Base-by-base conservation (phyloP, 1,140 invertebrate genomes). In the Choristoneura fumiferana region DNA sequence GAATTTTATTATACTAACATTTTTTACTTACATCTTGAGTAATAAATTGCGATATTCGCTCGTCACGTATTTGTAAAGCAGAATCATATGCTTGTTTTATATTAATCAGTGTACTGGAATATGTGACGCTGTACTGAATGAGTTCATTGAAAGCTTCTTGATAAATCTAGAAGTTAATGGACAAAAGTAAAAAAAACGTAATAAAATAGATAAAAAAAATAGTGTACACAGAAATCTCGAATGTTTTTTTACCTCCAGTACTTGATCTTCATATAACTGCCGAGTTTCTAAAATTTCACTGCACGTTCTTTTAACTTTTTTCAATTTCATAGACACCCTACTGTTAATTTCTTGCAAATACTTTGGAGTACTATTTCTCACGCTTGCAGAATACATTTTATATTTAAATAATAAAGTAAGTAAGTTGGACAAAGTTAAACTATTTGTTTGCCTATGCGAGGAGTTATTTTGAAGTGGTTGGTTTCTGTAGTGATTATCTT, bases 31-130 rank as follows among this genome's bases (percentile, higher is more conserved):
- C 84, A 69, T 86, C 81, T 68, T 86, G 83, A 17, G 65, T 72
- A 33, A 82, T 76, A 54, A 78, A 84, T 67, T 84, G 81, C 14
- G 64, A 63, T 54, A 87, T 84, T 17, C 80, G 67, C 60, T 86
- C 62, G 67, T 89, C 73, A 55, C 87, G 71, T 62, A 87, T 67
- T 22, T 62, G 8, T 38, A 90, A 45, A 34, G 86, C 66, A 57
- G 79, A 67, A 66, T 90, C 87, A 58, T 87, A 90, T 0, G 84
- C 78, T 57, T 60, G 65, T 72, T 81, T 87, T 55, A 89, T 89
- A 40, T 84, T 67, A 17, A 39, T 57, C 9, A 90, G 65, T 17
- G 89, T 62, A 39, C 57, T 63, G 14, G 81, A 82, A 67, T 81
- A 82, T 10, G 87, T 87, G 13, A 73, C 57, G 15, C 80, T 67